Evolutionary conservation across 2,797 vertebrate species (phyloP).

Genomic region (Oceanodroma leucorhoa): DNA sequence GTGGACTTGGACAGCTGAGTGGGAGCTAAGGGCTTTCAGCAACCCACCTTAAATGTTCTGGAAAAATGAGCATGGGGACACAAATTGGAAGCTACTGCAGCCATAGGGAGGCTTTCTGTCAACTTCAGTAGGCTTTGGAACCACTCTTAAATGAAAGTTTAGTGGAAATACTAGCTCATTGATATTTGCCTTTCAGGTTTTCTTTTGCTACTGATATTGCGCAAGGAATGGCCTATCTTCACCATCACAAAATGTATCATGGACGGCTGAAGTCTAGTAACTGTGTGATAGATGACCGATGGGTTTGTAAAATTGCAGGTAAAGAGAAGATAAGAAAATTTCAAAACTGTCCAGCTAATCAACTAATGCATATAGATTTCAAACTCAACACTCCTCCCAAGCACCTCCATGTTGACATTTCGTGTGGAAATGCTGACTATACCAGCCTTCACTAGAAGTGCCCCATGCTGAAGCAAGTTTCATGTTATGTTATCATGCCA

Average conservation of each 20-base stretch:
- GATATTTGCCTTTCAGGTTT: conserved; percentile 72
- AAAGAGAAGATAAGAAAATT: not conserved
- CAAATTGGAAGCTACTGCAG: not conserved
- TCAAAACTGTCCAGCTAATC: not conserved
- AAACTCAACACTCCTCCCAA: not conserved
- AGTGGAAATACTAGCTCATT: not conserved
- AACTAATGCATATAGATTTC: not conserved
- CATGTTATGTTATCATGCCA: not conserved
- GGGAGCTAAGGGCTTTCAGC: not conserved
- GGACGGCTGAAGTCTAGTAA: conserved; percentile 82
- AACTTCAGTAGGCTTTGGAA: not conserved
- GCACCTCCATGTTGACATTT: not conserved
- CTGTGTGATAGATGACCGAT: conserved; percentile 84
- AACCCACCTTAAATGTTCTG: not conserved
- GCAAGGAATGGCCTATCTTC: conserved; percentile 84
- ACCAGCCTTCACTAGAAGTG: not conserved
- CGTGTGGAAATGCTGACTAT: not conserved
- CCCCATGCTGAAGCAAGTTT: not conserved
- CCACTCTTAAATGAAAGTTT: not conserved
- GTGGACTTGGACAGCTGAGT: not conserved
- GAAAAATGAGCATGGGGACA: not conserved
- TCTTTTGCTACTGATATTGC: conserved; percentile 86
- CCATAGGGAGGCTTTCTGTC: not conserved
- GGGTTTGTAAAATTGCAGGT: conserved; percentile 89
- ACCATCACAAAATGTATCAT: conserved; percentile 82